Base-by-base conservation (phyloP, 2,113 vertebrate species). In the Narcine bancroftii region DNA sequence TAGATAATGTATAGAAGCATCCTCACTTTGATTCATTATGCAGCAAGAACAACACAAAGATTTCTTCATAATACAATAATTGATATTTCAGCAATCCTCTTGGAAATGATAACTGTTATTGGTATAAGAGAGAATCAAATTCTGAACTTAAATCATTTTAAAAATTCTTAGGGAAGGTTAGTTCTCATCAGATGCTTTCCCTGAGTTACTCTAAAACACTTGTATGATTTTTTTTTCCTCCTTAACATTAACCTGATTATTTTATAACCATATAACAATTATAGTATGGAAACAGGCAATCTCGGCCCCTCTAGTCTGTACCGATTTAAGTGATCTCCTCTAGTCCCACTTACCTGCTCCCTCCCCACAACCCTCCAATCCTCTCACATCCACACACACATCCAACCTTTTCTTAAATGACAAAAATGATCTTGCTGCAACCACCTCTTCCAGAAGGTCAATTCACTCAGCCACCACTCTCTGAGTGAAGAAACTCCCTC, bases 1-100 rank as follows among this genome's bases (percentile, higher is more conserved):
- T 11, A 71, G 42, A 69, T 91, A 1, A 91, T 69, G 69, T 69
- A 69, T 69, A 91, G 71, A 45, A 42, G 45, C 19, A 91, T 36
- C 81, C 19, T 87, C 21, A 33, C 24, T 91, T 91, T 91, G 89
- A 71, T 91, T 91, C 89, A 91, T 65, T 69, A 69, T 69, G 63
- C 65, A 69, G 89, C 9, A 45, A 47, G 89, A 69, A 65, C 42
- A 21, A 91, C 42, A 91, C 33, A 24, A 91, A n/a, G 89, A 69
- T 47, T 69, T 69, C 65, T 91, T 71, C 63, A 69, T 91, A 91
- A 91, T 89, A 89, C 56, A 89, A 89, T 91, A 69, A 91, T 91
- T 39, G 33, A 91, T 91, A 91, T 69, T 91, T 91, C 71, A 91
- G 71, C 39, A 91, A 69, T 71, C 69, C 39, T 47, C 24, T 39